Evolutionary conservation across 2,797 vertebrate species (phyloP), one percentile per base, ranked within the genome.

Genomic region (Ceryle rudis): DNA sequence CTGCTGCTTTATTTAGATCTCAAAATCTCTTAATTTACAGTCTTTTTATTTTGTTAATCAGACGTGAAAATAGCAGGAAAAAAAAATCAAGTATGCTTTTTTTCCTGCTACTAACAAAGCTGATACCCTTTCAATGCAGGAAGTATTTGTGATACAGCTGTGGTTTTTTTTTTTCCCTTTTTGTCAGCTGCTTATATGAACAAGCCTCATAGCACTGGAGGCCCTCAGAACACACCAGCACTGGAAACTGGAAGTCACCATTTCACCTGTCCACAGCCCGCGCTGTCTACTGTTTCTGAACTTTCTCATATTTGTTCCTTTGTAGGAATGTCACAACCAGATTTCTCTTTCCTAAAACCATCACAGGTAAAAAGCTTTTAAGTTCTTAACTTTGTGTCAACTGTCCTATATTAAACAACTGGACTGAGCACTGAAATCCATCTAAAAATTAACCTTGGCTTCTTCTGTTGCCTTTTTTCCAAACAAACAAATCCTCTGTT

Each of bases 261-360:
- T 73, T 90, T 97, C 5, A 3, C 93, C 66, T 94, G 96, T 54
- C 97, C 96, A 23, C 95, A 98, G 83, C 66, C 98, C 21, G 46
- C 98, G 44, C 39, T 98, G 58, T 97, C 94, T 71, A 98, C 98
- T 70, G 99, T 98, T 67, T 98, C 99, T 13, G 99, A 99, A 90
- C 98, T 99, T 86, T 98, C 97, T 35, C 98, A 97, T 81, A 93
- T 99, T 72, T 99, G 99, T 82, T 98, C 98, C 51, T 97, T 99
- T 61, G 80, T 99, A 86, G 99, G 99, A 89, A 99, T 99, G 99
- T 98, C 98, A 1, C 99, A 99, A 4, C 99, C 99, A 5, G 99
- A 99, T 69, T 99, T 99, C 97, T 99, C 98, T 95, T 99, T 98
- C 92, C 97, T 99, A 39, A 94, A 98, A 95, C 99, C 99, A 93